Evolutionary conservation across 2,888 invertebrate species (phyloP), one percentile per base, ranked within the genome.

Genomic region (Pseudolycoriella hygida): DNA sequence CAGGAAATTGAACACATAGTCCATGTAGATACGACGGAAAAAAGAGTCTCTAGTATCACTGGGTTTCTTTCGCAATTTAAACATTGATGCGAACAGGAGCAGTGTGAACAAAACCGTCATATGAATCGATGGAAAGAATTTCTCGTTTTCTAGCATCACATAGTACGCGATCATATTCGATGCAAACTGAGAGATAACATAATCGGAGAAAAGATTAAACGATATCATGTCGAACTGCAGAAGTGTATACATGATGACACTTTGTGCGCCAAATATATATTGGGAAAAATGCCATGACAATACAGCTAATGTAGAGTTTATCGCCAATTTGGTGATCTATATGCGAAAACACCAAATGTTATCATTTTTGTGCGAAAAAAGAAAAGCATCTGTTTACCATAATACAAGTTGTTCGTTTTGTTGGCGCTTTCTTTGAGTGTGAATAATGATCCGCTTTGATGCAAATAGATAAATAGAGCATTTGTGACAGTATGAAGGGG

Each of bases 251-350:
- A 88, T 69, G 3, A 83, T 78, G 4, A 79, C 62, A 0, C 77
- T 69, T 60, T 89, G 87, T 0, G 84, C 84, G 3, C 80, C 68
- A 53, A 87, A 74, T 46, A 86, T 77, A 56, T 88, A 84, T 54
- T 86, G 85, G 0, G 86, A 76, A 67, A 90, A 87, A 63, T 89
- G 81, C 79, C 85, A 84, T 52, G 73, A 73, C 1, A 76, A 59
- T 1, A 58, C 53, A 2, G 62, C 57, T 31, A 59, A 54, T 5
- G 62, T 58, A 39, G 62, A 64, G 31, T 64, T 54, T 32, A 58
- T 44, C 1, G 60, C 56, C 45, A 64, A 53, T 43, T 59, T 58
- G 4, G 58, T 50, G 17, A 60, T 56, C 64, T 64, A 46, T 25
- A 8, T n/a, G 25, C 8, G 25, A 25, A 25, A 8, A 25, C 5